Conservation (phyloP, 2,888 invertebrate species). For the Sarcophaga subvicina region DNA sequence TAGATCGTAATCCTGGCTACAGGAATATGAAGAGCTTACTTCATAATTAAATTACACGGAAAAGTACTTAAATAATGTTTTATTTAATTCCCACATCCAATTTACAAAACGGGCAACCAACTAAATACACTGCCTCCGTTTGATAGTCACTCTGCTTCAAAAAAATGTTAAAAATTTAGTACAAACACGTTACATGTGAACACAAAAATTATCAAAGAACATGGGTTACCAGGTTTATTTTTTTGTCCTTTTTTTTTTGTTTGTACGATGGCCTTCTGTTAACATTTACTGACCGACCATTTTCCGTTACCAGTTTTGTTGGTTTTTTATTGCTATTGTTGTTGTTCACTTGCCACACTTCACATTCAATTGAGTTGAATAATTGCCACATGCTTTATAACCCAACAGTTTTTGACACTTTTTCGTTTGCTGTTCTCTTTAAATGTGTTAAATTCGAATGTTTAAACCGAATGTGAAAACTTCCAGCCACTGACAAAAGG, state of each 20-base stretch:
- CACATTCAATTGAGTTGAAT: slow-evolving; percentile 81
- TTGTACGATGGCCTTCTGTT: slow-evolving; percentile 44
- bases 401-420: slow-evolving; percentile 80
- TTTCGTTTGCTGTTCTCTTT: slow-evolving; percentile 66
- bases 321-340: slow-evolving; percentile 25
- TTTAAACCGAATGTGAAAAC: not conserved
- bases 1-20: too few species aligned
- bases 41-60: too few species aligned
- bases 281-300: slow-evolving; percentile 41
- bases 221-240: slow-evolving; percentile 6
- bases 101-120: not conserved
- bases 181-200: slow-evolving; percentile 46
- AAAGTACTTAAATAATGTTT: too few species aligned
- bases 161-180: slow-evolving; percentile 25
- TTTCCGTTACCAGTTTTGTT: not conserved
- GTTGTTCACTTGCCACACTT: slow-evolving; percentile 77
- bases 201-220: slow-evolving; percentile 54
- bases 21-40: too few species aligned
- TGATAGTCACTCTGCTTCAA: not conserved
- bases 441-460: not conserved
- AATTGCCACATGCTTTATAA: slow-evolving; percentile 80
- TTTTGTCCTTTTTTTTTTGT: slow-evolving; percentile 26
- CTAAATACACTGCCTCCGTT: not conserved
- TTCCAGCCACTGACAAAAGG: slow-evolving; percentile 35
- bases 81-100: too few species aligned